Conservation (phyloP, 2,113 vertebrate genomes). For the Odobenus rosmarus region DNA sequence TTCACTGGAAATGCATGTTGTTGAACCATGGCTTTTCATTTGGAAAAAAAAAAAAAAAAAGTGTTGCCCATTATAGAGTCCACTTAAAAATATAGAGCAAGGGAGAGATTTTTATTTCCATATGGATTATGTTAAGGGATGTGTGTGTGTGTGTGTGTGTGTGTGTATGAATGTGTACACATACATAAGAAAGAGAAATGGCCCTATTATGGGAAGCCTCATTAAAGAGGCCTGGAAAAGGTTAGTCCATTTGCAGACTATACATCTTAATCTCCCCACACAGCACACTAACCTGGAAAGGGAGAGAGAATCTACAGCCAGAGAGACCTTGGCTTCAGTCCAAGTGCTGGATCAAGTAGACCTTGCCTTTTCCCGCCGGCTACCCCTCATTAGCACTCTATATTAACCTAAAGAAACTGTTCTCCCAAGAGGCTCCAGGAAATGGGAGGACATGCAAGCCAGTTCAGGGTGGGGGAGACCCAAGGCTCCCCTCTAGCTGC, state of each 20-base stretch:
- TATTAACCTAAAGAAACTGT: slow-evolving; percentile 71
- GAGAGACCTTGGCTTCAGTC: slow-evolving; percentile 83
- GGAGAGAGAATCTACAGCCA: slow-evolving; percentile 74
- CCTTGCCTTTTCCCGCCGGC: slow-evolving; percentile 78
- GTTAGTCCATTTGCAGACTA: slow-evolving; percentile 88
- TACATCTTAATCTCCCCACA: slow-evolving; percentile 87
- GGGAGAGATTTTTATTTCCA: slow-evolving; percentile 83
- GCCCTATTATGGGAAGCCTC: slow-evolving; percentile 84
- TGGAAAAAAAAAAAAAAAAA: slow-evolving; percentile 76
- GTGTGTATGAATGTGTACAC: slow-evolving; percentile 54
- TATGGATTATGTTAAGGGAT: slow-evolving; percentile 87
- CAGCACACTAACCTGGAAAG: slow-evolving; percentile 71
- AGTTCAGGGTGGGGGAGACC: not conserved
- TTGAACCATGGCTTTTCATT: slow-evolving; percentile 84
- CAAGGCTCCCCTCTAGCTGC: not conserved
- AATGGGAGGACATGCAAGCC: not conserved
- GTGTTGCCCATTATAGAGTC: slow-evolving; percentile 79
- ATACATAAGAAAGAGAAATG: slow-evolving; percentile 82
- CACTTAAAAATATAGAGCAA: slow-evolving; percentile 76
- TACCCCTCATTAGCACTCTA: slow-evolving; percentile 81
- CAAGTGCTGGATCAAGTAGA: slow-evolving; percentile 83
- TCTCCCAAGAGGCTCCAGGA: slow-evolving; percentile 37
- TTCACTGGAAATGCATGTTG: slow-evolving; percentile 77
- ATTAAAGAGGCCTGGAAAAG: slow-evolving; percentile 89
- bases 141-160: not conserved